Evolutionary conservation across 1,140 invertebrate species (phyloP), one percentile per base, ranked within the genome.

Genomic region (Zophobas morio): DNA sequence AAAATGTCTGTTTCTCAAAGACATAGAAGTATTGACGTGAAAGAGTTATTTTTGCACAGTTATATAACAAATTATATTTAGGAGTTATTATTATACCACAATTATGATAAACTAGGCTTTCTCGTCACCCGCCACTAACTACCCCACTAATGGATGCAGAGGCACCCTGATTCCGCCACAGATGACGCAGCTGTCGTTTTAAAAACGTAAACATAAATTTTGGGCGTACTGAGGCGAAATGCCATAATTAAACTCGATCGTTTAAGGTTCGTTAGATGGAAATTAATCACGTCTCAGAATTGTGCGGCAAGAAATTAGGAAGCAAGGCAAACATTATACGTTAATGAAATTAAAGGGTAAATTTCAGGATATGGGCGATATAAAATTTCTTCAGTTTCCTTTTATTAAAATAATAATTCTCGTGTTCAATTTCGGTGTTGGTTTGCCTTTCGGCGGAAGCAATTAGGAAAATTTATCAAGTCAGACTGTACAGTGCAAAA

Each of bases 131-230:
- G 60, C 42, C 60, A 66, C 40, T 66, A 66, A 3, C 39, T 35
- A 5, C 40, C 8, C 40, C 37, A 5, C 6, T 46, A 46, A 46
- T 46, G 42, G 42, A 8, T 46, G 42, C 54, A 35, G 54, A 57
- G 32, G 49, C 49, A 54, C 53, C 20, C 20, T 54, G 53, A 54
- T 33, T 54, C 53, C 35, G 33, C 35, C 33, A 39, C 60, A 66
- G 60, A 66, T 66, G 60, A 66, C 60, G 60, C 37, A 36, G 37
- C 5, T 32, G 60, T 42, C 56, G 56, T 35, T 35, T 51, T 32
- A 66, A 66, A 63, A 66, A 66, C 33, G 37, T 66, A 66, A 66
- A 66, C 60, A 66, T 66, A 66, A 66, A 66, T 66, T 66, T 66
- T 33, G 39, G 39, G 60, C 6, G 60, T 33, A 60, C 36, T 37